A percentile compares a stretch with the other conserved stretches of the same genome.
phyloP scores from a whole-genome alignment of 2,113 vertebrate species.

The Chaetura pelagica region DNA sequence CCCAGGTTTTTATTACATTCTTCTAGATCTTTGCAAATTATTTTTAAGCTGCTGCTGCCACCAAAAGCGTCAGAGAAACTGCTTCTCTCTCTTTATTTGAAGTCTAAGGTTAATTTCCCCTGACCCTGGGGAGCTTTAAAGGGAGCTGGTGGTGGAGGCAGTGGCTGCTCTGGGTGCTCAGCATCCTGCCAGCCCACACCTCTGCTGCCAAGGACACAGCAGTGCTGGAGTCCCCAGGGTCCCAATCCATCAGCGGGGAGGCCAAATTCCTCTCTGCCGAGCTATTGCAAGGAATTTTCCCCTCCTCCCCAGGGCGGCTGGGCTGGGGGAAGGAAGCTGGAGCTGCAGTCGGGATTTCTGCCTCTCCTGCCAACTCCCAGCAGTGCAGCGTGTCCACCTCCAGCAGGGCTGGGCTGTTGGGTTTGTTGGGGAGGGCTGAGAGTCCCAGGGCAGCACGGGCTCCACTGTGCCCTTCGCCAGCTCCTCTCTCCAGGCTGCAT shows the following conservation, averaged over 20 bases:
- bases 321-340: background rate
- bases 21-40: background rate
- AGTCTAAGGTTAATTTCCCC: background rate
- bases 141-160: background rate
- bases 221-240: background rate
- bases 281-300: background rate
- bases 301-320: background rate
- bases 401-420: background rate
- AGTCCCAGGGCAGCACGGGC: background rate
- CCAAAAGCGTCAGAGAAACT: background rate
- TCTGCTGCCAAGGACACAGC: background rate
- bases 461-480: rapidly evolving
- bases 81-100: background rate
- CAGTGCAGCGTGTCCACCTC: rapidly evolving
- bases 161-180: background rate
- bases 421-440: background rate
- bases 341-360: rapidly evolving
- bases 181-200: background rate
- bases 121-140: background rate
- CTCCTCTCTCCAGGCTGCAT: rapidly evolving
- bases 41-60: background rate
- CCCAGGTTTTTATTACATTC: background rate
- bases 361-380: background rate
- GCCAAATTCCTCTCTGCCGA: slow-evolving; percentile 26
- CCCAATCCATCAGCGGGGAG: background rate